Evolutionary conservation across 2,797 vertebrate genomes (phyloP), one percentile per base, ranked within the genome.

Genomic region (Hoplostethus mediterraneus): DNA sequence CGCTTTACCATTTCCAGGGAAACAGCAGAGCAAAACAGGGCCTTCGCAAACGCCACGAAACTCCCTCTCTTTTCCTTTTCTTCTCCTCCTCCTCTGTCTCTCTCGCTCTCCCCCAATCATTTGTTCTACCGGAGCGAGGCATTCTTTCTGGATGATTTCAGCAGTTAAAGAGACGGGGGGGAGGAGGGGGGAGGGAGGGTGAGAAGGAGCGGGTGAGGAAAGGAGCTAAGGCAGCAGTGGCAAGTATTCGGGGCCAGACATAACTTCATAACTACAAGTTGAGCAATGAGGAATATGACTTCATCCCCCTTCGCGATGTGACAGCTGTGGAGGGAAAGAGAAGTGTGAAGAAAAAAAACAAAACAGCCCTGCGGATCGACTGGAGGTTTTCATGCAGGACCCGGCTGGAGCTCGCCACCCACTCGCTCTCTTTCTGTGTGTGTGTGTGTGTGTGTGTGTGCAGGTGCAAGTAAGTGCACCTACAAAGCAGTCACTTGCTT

Each of bases 71-170:
- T 31, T 67, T 82, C 45, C 40, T 80, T 81, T 81, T 79, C 67
- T 70, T 45, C 71, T 77, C 67, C 31, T 79, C 67, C 31, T 79
- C 75, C 80, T 80, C 79, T 77, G 11, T 53, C 62, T 68, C 56
- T 49, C 55, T 30, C 55, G 28, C 13, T 33, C 40, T 33, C 40
- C 40, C 83, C 57, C 73, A 81, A 67, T 89, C 89, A 86, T 89
- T 89, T 91, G 88, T 89, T 91, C 82, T 84, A 86, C 79, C 77
- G 79, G 89, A 72, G 90, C 83, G 59, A 87, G 79, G 87, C 91
- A 92, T 94, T 93, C 92, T 87, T 93, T 91, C 81, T 80, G 79
- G 72, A 87, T 93, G 91, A 93, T 91, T 93, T 93, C 91, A 93
- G 87, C 87, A 77, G 80, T 79, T 88, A 82, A 84, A 85, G 58